Evolutionary conservation across 2,888 invertebrate species (phyloP).

Genomic region (Stramonita haemastoma): DNA sequence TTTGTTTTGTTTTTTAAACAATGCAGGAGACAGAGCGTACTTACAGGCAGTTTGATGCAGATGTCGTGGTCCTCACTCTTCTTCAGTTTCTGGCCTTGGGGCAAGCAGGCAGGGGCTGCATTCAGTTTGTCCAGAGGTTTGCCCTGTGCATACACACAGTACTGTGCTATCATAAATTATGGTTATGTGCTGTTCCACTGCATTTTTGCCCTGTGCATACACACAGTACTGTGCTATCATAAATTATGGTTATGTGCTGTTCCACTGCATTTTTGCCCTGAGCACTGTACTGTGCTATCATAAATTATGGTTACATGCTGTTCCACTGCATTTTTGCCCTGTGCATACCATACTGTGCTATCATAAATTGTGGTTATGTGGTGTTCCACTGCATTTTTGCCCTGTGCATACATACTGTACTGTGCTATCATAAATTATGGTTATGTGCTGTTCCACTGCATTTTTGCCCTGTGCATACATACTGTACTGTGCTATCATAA

Average conservation of each 20-base stretch:
- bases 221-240: no score
- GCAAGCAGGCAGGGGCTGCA: slow-evolving; percentile 49
- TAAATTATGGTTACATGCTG: no score
- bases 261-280: no score
- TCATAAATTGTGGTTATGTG: no score
- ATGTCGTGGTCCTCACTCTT: slow-evolving; percentile 54
- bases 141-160: slow-evolving; percentile 53
- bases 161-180: not conserved
- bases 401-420: slow-evolving; percentile 50
- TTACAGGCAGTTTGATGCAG: slow-evolving; percentile 60
- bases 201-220: not conserved
- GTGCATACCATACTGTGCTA: no score
- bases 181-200: not conserved
- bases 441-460: not conserved
- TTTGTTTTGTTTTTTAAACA: not conserved
- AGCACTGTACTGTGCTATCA: no score
- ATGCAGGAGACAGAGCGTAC: slow-evolving; percentile 28
- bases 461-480: slow-evolving; percentile 54
- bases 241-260: no score
- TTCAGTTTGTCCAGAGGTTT: slow-evolving; percentile 55
- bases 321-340: no score
- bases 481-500: no score
- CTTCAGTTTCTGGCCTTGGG: slow-evolving; percentile 48
- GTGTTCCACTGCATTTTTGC: no score
- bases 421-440: not conserved